Percentiles rank a stretch among this genome's conserved stretches.
phyloP scores from a whole-genome alignment of 2,113 vertebrate genomes.

The Cricetomys ansorgei region DNA sequence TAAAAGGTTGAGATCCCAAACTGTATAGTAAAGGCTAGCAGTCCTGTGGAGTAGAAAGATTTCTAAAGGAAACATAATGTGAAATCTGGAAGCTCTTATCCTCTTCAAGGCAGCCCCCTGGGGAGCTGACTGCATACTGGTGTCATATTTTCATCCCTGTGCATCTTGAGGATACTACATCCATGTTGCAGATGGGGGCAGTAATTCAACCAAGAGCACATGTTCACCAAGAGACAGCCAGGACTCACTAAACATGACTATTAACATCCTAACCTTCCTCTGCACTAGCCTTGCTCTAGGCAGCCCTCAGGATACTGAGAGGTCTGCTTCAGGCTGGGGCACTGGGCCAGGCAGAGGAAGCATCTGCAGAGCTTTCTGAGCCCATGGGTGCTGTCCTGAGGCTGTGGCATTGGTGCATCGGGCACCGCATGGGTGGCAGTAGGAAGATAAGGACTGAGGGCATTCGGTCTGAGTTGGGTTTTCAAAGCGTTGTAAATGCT shows the following conservation, averaged over 20 bases:
- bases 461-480: neutral
- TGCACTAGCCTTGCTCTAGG: neutral
- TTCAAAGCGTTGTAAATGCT: neutral
- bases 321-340: neutral
- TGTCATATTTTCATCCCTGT: neutral
- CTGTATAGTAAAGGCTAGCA: neutral
- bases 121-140: neutral
- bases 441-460: neutral
- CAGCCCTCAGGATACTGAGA: neutral
- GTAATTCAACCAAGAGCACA: neutral
- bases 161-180: neutral
- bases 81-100: conserved; percentile 24
- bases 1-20: conserved; percentile 1
- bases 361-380: neutral
- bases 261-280: neutral
- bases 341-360: neutral
- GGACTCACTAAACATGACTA: neutral
- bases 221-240: neutral
- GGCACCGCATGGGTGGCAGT: neutral
- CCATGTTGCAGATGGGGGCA: neutral
- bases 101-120: neutral
- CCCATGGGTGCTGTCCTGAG: neutral
- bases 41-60: neutral
- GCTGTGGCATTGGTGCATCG: neutral
- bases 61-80: neutral